phyloP scores from a whole-genome alignment of 1,140 invertebrate genomes.

The Hestina assimilis region DNA sequence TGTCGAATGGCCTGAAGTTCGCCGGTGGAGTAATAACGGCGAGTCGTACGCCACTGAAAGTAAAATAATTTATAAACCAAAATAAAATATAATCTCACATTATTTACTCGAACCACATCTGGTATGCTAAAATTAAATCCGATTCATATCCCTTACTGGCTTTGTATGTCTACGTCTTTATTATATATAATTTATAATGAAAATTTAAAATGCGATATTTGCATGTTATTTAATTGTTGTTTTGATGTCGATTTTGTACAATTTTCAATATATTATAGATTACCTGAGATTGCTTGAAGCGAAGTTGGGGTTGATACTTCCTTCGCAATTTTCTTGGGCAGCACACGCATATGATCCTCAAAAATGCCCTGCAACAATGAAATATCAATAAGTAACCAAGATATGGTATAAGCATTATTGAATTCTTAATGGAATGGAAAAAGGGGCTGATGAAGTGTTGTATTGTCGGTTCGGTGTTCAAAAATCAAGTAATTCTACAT shows the following conservation, averaged over 20 bases:
- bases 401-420: too few species aligned
- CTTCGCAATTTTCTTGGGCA: conserved; percentile 86
- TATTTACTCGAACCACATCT: neutral
- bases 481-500: too few species aligned
- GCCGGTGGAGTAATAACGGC: conserved; percentile 84
- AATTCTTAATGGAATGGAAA: too few species aligned
- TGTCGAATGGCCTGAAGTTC: conserved; percentile 82
- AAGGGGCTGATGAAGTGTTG: too few species aligned
- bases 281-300: conserved; percentile 90
- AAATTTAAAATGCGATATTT: neutral
- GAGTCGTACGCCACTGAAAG: conserved; percentile 83
- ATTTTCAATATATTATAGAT: conserved; percentile 22
- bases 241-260: neutral
- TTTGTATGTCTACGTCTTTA: too few species aligned
- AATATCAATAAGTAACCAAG: neutral
- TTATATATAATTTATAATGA: too few species aligned
- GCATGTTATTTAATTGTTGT: neutral
- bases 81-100: neutral
- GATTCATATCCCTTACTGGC: too few species aligned
- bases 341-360: conserved; percentile 88
- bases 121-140: too few species aligned
- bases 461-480: too few species aligned
- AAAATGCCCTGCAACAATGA: conserved; percentile 86
- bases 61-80: conserved; percentile 36
- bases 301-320: conserved; percentile 87